A percentile compares a stretch with the other conserved stretches of the same genome.
Evolutionary conservation across 2,797 vertebrate genomes (phyloP).

Genomic region (Gobionotothen gibberifrons): DNA sequence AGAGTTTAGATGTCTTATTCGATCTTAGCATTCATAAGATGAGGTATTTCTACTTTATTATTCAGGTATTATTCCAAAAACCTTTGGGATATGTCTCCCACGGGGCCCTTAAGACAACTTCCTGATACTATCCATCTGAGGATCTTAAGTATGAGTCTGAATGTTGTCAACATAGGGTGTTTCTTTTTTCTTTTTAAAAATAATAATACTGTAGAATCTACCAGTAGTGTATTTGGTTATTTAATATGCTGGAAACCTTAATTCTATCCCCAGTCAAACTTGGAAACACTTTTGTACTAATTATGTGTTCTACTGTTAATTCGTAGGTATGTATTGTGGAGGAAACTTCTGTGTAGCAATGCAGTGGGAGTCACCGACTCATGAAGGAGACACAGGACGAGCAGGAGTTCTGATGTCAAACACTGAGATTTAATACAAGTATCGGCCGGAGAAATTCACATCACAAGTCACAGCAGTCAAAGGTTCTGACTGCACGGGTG

Average conservation of each 20-base stretch:
- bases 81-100: slow-evolving; percentile 27
- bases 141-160: slow-evolving; percentile 10
- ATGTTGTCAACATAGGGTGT: too few relatives aligned
- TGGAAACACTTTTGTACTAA: neutral
- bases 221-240: neutral
- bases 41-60: slow-evolving; percentile 44
- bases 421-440: too few relatives aligned
- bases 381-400: too few relatives aligned
- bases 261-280: neutral
- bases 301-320: neutral
- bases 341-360: too few relatives aligned
- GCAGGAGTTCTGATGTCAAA: too few relatives aligned
- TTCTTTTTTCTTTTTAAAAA: too few relatives aligned
- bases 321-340: too few relatives aligned
- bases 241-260: neutral
- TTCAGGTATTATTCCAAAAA: slow-evolving; percentile 20
- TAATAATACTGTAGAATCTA: neutral
- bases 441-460: too few relatives aligned
- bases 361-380: too few relatives aligned
- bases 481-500: too few relatives aligned
- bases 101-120: neutral
- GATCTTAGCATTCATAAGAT: slow-evolving; percentile 52
- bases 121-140: slow-evolving; percentile 11
- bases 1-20: slow-evolving; percentile 48
- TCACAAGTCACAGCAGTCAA: too few relatives aligned